Percentiles rank a stretch among this genome's conserved stretches.
These are phyloP conservation scores for Aelia acuminata DNA, from an alignment of 2,888 invertebrate species.

Conservation along the genomic window DNA sequence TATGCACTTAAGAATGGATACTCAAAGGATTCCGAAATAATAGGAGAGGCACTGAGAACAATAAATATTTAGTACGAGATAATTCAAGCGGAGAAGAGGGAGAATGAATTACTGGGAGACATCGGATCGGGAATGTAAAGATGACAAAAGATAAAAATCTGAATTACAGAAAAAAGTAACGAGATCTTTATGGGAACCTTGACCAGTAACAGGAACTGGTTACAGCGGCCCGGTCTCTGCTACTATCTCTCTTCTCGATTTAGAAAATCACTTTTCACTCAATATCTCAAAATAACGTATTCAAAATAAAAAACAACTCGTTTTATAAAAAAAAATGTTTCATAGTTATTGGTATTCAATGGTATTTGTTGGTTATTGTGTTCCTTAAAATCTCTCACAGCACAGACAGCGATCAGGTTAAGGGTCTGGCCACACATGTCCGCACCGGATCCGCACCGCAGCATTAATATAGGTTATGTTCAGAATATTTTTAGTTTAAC, in stretches of 20 bases:
- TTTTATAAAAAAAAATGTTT: too few species aligned
- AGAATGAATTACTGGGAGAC: not conserved
- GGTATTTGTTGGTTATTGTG: too few species aligned
- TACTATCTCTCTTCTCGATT: not conserved
- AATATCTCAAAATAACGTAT: not conserved
- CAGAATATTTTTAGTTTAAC: too few species aligned
- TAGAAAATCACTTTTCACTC: not conserved
- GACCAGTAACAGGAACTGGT: not conserved
- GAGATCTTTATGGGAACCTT: not conserved
- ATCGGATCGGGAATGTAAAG: not conserved
- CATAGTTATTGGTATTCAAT: too few species aligned
- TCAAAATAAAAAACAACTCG: not conserved
- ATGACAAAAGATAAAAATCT: conserved; percentile 11
- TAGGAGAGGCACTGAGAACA: not conserved
- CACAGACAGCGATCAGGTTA: too few species aligned
- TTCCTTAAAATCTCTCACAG: too few species aligned
- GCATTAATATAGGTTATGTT: too few species aligned
- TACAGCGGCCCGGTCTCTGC: not conserved
- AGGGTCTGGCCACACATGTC: too few species aligned
- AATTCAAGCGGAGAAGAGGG: not conserved
- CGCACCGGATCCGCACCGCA: too few species aligned
- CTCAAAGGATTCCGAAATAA: too few species aligned
- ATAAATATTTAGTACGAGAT: not conserved
- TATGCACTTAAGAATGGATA: too few species aligned
- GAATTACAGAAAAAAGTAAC: not conserved